Percentiles rank a stretch among this genome's conserved stretches.
These are phyloP conservation scores for Nephrotoma flavescens DNA, from an alignment of 2,888 invertebrate species.

Conservation along the genomic window DNA sequence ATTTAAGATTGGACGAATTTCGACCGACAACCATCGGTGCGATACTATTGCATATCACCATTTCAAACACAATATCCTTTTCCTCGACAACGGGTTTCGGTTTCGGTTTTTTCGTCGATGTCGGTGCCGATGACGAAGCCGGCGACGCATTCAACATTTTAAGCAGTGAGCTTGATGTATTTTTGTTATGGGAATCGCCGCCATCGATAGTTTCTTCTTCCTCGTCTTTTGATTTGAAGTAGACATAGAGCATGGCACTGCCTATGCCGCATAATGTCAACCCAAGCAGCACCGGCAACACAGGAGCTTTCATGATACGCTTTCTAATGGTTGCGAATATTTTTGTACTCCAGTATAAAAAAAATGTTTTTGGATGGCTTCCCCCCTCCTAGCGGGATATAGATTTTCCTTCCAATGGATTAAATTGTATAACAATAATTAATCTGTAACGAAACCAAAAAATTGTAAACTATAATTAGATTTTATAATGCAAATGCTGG, in stretches of 20 bases:
- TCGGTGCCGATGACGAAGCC: neutral
- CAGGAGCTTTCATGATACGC: slow-evolving; percentile 17
- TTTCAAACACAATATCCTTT: slow-evolving; percentile 37
- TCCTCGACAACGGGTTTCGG: slow-evolving; percentile 18
- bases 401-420: neutral
- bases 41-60: slow-evolving; percentile 44
- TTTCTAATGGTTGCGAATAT: neutral
- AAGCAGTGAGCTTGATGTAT: neutral
- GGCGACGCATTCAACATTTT: neutral
- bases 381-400: neutral
- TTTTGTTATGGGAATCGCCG: slow-evolving; percentile 14
- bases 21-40: slow-evolving; percentile 57
- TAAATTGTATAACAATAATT: neutral
- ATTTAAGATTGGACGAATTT: slow-evolving; percentile 59
- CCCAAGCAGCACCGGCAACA: slow-evolving; percentile 45
- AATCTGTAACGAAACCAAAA: neutral
- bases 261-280: slow-evolving; percentile 53
- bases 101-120: slow-evolving; percentile 9
- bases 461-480: neutral
- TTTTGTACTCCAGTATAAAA: neutral
- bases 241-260: slow-evolving; percentile 50
- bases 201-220: slow-evolving; percentile 29
- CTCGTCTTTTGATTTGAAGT: slow-evolving; percentile 47
- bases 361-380: neutral
- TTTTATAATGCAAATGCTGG: neutral